Percentiles rank a stretch among this genome's conserved stretches.
phyloP scores from a whole-genome alignment of 2,113 vertebrate species.

The Hymenochirus boettgeri region DNA sequence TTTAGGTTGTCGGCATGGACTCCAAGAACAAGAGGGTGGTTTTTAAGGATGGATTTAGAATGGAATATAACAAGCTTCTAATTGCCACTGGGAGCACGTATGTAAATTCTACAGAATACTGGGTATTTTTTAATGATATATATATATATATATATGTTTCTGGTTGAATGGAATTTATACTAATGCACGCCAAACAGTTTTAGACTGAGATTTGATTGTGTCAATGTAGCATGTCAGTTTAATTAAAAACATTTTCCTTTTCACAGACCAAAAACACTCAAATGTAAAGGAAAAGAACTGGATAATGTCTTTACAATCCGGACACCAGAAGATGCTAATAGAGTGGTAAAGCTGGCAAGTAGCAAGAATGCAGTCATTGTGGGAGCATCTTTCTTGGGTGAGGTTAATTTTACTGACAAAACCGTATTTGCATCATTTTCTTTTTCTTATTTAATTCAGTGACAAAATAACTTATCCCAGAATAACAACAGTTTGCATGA shows the following conservation, averaged over 20 bases:
- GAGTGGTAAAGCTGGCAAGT: constrained; percentile 79
- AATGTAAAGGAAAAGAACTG: constrained; percentile 88
- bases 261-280: constrained; percentile 83
- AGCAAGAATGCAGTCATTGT: constrained; percentile 90
- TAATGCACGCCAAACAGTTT: too few species aligned
- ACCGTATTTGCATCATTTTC: too few species aligned
- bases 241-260: too few species aligned
- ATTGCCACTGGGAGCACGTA: constrained; percentile 92
- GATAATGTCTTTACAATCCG: constrained; percentile 86
- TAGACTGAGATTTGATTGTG: too few species aligned
- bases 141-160: too few species aligned
- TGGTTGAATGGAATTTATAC: too few species aligned
- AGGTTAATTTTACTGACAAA: constrained; percentile 39
- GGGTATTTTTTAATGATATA: too few species aligned
- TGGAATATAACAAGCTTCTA: constrained; percentile 93
- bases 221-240: too few species aligned
- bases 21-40: constrained; percentile 78
- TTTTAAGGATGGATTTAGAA: constrained; percentile 89
- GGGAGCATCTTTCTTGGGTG: constrained; percentile 91
- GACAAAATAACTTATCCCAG: too few species aligned
- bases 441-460: too few species aligned
- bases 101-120: too few species aligned
- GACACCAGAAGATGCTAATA: constrained; percentile 88
- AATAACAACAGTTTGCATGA: too few species aligned
- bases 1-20: constrained; percentile 82